A percentile compares a stretch with the other conserved stretches of the same genome.
Evolutionary conservation across 2,797 vertebrate species (phyloP).

Genomic region (Philypnodon macrostomus): DNA sequence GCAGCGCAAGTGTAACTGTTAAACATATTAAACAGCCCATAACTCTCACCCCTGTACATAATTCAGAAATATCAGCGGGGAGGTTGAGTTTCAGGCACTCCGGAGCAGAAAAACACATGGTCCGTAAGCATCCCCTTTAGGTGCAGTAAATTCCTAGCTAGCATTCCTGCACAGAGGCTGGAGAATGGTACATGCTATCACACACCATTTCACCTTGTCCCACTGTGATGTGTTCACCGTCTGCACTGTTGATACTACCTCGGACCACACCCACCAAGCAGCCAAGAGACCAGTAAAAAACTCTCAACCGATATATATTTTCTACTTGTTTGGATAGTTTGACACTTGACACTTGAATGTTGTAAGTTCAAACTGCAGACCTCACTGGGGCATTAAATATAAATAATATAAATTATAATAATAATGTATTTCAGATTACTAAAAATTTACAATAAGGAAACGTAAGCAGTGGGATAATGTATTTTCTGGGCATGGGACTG

Average conservation of each 20-base stretch:
- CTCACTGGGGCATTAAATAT: no score
- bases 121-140: constrained; percentile 61
- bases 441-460: neutral
- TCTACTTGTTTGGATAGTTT: constrained; percentile 54
- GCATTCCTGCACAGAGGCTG: constrained; percentile 63
- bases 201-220: constrained; percentile 70
- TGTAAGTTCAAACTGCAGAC: no score
- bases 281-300: constrained; percentile 52
- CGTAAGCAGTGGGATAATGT: constrained; percentile 8
- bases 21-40: constrained; percentile 36
- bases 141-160: constrained; percentile 71
- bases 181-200: constrained; percentile 66
- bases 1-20: constrained; percentile 46
- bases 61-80: constrained; percentile 40
- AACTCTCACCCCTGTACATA: constrained; percentile 36
- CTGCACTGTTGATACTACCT: constrained; percentile 62
- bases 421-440: neutral
- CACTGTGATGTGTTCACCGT: constrained; percentile 58
- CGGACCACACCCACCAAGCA: constrained; percentile 43
- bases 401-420: no score
- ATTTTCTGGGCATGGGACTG: constrained; percentile 7
- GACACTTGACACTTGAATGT: no score
- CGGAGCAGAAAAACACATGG: constrained; percentile 73
- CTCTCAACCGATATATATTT: constrained; percentile 43
- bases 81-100: constrained; percentile 47